phyloP scores from a whole-genome alignment of 2,113 vertebrate genomes.

The Corythornis cristatus region DNA sequence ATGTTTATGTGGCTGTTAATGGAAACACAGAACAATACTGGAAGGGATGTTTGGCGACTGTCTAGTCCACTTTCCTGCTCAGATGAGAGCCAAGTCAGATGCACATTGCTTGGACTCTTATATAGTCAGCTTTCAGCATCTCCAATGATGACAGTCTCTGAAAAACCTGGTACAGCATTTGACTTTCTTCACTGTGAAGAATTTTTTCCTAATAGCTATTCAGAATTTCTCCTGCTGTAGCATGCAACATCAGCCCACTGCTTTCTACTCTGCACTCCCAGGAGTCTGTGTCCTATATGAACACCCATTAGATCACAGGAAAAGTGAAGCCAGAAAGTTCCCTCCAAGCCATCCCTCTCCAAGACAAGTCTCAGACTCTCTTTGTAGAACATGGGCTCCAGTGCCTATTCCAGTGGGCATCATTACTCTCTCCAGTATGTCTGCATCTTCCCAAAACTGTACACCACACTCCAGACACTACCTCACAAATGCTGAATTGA shows the following conservation, averaged over 20 bases:
- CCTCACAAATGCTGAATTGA: background rate
- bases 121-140: background rate
- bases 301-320: background rate
- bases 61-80: background rate
- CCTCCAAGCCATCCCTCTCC: background rate
- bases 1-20: background rate
- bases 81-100: background rate
- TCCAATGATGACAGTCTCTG: background rate
- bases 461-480: background rate
- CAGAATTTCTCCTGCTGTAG: background rate
- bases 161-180: background rate
- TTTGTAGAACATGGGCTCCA: accelerated
- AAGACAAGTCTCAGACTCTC: background rate
- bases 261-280: background rate
- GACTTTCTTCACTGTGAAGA: background rate
- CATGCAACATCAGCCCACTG: background rate
- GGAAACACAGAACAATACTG: background rate
- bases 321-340: background rate
- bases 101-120: background rate
- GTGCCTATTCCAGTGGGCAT: background rate
- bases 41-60: background rate
- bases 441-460: background rate
- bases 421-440: background rate
- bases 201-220: background rate
- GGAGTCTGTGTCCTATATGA: background rate